These are phyloP conservation scores for Luperina nickerlii DNA, from an alignment of 2,888 invertebrate genomes.

Conservation along the genomic window DNA sequence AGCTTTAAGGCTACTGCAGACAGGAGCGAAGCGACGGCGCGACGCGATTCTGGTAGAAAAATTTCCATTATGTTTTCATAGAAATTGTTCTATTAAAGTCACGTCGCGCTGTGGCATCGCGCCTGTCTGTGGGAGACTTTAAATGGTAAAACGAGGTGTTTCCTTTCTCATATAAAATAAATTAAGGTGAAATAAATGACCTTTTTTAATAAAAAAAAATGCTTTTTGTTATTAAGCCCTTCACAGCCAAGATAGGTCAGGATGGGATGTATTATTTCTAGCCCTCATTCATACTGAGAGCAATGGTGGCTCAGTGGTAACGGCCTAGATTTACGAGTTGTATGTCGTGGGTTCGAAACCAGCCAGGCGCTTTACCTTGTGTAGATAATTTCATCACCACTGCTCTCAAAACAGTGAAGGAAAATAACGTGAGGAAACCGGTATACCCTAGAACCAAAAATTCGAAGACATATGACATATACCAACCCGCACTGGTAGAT, in stretches of 20 bases:
- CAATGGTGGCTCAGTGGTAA: too few relatives aligned
- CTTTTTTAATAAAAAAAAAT: neutral
- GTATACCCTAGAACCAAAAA: neutral
- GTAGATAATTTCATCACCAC: too few relatives aligned
- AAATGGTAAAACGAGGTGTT: conserved; percentile 32
- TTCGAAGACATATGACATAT: neutral
- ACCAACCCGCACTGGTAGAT: neutral
- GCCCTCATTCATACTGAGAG: neutral
- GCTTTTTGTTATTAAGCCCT: neutral
- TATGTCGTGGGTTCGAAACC: neutral
- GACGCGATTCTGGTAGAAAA: too few relatives aligned
- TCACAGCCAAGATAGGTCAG: neutral
- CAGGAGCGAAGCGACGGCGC: too few relatives aligned
- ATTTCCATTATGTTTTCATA: too few relatives aligned
- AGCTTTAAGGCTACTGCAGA: conserved; percentile 5
- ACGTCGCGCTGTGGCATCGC: too few relatives aligned
- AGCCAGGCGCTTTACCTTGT: neutral
- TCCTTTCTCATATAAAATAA: neutral
- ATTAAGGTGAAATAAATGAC: neutral
- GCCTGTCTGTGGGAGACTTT: neutral
- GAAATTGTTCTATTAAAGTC: too few relatives aligned
- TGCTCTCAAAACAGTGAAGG: neutral
- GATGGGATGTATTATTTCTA: neutral
- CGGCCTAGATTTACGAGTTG: neutral
- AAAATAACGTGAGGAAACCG: neutral